Evolutionary conservation across 2,888 invertebrate genomes (phyloP).

Genomic region (Amphimallon solstitiale): DNA sequence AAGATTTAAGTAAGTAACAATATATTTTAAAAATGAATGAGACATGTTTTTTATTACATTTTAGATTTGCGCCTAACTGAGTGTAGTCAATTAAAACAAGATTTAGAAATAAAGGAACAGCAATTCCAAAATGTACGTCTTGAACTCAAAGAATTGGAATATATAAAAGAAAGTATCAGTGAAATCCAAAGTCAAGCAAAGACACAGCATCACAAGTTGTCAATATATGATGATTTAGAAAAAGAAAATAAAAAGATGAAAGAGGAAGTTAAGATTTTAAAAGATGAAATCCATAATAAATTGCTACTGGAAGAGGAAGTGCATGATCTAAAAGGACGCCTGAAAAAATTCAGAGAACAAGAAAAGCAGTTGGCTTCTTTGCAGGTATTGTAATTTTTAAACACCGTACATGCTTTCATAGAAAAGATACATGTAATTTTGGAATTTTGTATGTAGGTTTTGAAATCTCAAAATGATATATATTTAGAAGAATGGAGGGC

Average conservation of each 20-base stretch:
- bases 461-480: slow-evolving; percentile 67
- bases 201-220: slow-evolving; percentile 70
- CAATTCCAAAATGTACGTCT: slow-evolving; percentile 66
- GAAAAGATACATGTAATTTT: too few species aligned
- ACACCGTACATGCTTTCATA: neutral
- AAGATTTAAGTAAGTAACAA: slow-evolving; percentile 55
- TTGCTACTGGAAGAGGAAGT: slow-evolving; percentile 82
- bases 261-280: slow-evolving; percentile 72
- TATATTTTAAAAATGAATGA: neutral
- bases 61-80: slow-evolving; percentile 57
- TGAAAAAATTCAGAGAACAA: slow-evolving; percentile 70
- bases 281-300: slow-evolving; percentile 76
- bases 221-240: slow-evolving; percentile 74
- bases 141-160: slow-evolving; percentile 68
- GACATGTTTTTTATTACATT: slow-evolving; percentile 35
- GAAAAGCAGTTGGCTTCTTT: slow-evolving; percentile 70
- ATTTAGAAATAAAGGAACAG: slow-evolving; percentile 67
- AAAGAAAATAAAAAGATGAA: slow-evolving; percentile 73
- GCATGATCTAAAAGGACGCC: slow-evolving; percentile 70
- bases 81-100: slow-evolving; percentile 62
- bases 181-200: slow-evolving; percentile 69
- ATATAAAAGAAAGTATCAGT: slow-evolving; percentile 66
- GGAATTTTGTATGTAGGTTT: too few species aligned
- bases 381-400: slow-evolving; percentile 66
- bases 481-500: slow-evolving; percentile 72